Percentiles rank a stretch among this genome's conserved stretches.
phyloP scores from a whole-genome alignment of 37 sponge, comb jelly and placozoan species.

The Geodia barretti region DNA sequence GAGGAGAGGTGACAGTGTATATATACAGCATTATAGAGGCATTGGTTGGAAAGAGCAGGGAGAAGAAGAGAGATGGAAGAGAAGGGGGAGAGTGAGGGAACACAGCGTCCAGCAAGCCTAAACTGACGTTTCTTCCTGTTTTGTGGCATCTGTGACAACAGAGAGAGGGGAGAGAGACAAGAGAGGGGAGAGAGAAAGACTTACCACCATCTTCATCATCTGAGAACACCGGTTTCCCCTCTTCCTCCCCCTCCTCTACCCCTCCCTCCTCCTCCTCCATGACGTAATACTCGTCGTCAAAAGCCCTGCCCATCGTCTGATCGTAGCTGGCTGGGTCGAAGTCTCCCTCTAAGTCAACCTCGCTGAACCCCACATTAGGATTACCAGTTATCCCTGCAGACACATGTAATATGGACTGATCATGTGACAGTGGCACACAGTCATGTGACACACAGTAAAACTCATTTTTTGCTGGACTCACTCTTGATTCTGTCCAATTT shows the following conservation, averaged over 20 bases:
- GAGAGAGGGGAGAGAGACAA: neutral
- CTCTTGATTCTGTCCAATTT: constrained; percentile 79
- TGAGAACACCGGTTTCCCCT: constrained; percentile 79
- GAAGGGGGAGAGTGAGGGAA: too few relatives aligned
- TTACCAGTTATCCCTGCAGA: constrained; percentile 75
- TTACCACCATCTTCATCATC: constrained; percentile 52
- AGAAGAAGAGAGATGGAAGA: too few relatives aligned
- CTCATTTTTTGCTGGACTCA: constrained; percentile 1
- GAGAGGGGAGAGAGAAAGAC: neutral
- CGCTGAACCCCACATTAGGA: constrained; percentile 69
- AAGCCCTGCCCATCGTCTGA: constrained; percentile 65
- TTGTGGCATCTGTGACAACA: too few relatives aligned
- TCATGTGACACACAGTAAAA: neutral
- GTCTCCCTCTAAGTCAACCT: constrained; percentile 76
- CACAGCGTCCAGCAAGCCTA: too few relatives aligned
- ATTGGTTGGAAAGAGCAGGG: too few relatives aligned
- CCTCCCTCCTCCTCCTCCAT: constrained; percentile 15
- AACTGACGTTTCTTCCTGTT: too few relatives aligned
- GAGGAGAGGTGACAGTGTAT: neutral
- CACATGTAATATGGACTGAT: neutral
- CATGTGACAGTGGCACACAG: neutral
- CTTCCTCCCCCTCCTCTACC: constrained; percentile 19
- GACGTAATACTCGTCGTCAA: constrained; percentile 67
- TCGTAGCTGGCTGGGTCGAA: constrained; percentile 91
- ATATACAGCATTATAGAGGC: too few relatives aligned